Conservation (phyloP, 2,113 vertebrate species). For the Heteronetta atricapilla region DNA sequence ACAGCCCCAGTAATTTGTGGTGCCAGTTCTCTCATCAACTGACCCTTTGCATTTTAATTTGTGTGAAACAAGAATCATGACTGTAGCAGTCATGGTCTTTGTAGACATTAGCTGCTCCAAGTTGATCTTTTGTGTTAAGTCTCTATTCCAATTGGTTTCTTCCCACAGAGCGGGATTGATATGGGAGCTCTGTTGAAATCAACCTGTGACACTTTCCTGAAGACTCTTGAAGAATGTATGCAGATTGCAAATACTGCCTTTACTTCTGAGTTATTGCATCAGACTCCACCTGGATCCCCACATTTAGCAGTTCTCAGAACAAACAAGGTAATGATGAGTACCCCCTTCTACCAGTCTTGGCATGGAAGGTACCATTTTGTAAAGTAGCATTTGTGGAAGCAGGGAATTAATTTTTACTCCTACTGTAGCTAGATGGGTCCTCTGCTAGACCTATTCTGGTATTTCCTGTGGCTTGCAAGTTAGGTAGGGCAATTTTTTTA, state of each 20-base stretch:
- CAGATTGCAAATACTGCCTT: slow-evolving; percentile 93
- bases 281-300: slow-evolving; percentile 88
- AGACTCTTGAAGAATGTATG: slow-evolving; percentile 98
- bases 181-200: slow-evolving; percentile 90
- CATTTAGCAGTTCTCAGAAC: slow-evolving; percentile 85
- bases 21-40: neutral
- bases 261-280: slow-evolving; percentile 81
- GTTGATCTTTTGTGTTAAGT: neutral
- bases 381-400: neutral
- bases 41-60: neutral
- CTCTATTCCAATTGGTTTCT: slow-evolving; percentile 29
- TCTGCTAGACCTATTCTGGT: neutral
- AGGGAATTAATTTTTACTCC: neutral
- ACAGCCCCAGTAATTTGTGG: neutral
- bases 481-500: neutral
- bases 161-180: slow-evolving; percentile 81
- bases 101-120: neutral
- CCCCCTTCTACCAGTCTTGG: neutral
- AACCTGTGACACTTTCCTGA: slow-evolving; percentile 94
- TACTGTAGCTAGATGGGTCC: neutral
- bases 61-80: neutral
- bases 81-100: neutral
- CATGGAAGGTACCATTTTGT: neutral
- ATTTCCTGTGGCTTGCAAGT: neutral
- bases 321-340: slow-evolving; percentile 80